Evolutionary conservation across 2,113 vertebrate genomes (phyloP), one percentile per base, ranked within the genome.

Genomic region (Pagrus major): DNA sequence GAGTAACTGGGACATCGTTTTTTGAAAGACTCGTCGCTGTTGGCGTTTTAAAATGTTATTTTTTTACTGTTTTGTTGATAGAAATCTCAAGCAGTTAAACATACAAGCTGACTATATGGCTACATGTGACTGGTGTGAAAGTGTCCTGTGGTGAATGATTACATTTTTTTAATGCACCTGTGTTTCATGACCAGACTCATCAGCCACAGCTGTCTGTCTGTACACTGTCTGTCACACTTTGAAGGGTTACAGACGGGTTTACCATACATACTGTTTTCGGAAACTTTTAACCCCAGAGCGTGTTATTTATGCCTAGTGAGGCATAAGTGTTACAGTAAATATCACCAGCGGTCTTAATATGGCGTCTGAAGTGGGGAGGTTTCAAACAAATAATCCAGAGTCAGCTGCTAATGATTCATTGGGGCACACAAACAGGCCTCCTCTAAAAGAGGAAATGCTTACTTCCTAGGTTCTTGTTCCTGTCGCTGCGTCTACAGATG

Each of bases 391-490:
- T 76, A 29, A 60, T 76, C 65, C 56, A 21, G 41, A 78, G 80
- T 86, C 87, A 77, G 83, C 83, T 80, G 72, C 55, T 73, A 29
- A 71, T 89, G 90, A 90, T 87, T 89, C 88, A 89, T 73, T 21
- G 27, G 21, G 14, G 37, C 44, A 27, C 66, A 69, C 52, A 84
- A 49, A 66, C 21, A 71, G 70, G 39, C 59, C 42, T 65, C 41
- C 2, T 27, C 60, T 33, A n/a, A 83, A 90, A 84, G 74, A 86
- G 88, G 90, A 90, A 91, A 82, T 81, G 80, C 74, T 72, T 42
- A 88, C 91, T 90, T 87, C 86, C 84, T 75, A 39, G 83, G 25
- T 78, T 84, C 70, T 63, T 74, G 63, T 89, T 89, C 75, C 85
- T 85, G 78, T 72, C 9, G 71, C 67, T 60, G 81, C 31, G 18